Evolutionary conservation across 2,888 invertebrate genomes (phyloP).

Genomic region (Hartigia nigra): DNA sequence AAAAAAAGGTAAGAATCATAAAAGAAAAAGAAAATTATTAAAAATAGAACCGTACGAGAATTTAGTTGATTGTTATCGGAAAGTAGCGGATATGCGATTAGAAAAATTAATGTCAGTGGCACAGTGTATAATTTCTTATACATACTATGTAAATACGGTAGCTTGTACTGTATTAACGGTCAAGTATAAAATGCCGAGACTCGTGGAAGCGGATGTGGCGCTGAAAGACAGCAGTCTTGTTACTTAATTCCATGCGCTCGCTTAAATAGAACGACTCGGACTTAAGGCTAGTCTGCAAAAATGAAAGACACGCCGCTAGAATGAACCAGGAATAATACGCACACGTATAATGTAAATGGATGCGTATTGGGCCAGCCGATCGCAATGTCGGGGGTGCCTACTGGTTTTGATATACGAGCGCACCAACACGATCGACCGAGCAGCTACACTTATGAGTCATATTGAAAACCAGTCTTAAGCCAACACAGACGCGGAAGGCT

Average conservation of each 20-base stretch:
- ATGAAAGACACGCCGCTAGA: constrained; percentile 43
- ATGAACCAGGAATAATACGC: not conserved
- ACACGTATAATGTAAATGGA: constrained; percentile 1
- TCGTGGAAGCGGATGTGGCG: constrained; percentile 49
- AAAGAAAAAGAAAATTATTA: not conserved
- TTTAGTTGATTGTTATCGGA: not conserved
- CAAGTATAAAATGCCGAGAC: not conserved
- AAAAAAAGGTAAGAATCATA: not conserved
- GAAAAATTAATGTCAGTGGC: not conserved
- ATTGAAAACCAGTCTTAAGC: constrained; percentile 59
- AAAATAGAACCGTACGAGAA: not conserved
- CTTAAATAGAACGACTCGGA: constrained; percentile 58
- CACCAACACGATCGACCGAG: constrained; percentile 54
- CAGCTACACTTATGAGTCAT: constrained; percentile 59
- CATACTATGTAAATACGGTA: not conserved
- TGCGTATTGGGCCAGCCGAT: constrained; percentile 31
- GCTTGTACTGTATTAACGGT: not conserved
- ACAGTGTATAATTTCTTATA: not conserved
- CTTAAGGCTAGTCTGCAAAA: constrained; percentile 53
- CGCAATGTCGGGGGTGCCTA: constrained; percentile 63
- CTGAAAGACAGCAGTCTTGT: constrained; percentile 55
- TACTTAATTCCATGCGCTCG: constrained; percentile 57
- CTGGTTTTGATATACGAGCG: constrained; percentile 65
- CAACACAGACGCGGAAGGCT: constrained; percentile 28
- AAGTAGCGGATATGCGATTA: not conserved